Percentiles rank a stretch among this genome's conserved stretches.
Evolutionary conservation across 2,113 vertebrate species (phyloP).

Genomic region (Ornithorhynchus anatinus): DNA sequence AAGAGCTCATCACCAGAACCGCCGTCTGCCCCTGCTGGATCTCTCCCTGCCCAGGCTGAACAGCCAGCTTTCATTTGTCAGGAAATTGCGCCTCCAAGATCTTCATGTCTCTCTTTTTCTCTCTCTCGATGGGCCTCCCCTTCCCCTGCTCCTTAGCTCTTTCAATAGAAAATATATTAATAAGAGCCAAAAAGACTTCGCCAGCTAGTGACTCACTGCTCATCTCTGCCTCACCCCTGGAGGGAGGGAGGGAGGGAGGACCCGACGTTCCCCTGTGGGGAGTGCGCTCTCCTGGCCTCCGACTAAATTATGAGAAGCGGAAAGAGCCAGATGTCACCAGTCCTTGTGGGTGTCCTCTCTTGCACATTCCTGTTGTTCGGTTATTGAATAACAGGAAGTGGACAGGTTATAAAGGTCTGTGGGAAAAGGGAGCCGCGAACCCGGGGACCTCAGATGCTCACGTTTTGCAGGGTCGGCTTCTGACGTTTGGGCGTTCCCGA

Average conservation of each 20-base stretch:
- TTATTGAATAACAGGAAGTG: no score
- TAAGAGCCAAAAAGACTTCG: background rate
- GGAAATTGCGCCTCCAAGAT: conserved; percentile 24
- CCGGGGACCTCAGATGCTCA: no score
- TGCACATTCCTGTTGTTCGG: no score
- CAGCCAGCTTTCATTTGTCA: conserved; percentile 19
- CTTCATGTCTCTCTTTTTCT: conserved; percentile 4
- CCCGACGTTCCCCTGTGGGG: conserved; percentile 4
- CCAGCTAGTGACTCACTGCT: conserved; percentile 23
- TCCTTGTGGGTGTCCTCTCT: background rate
- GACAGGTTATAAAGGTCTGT: no score
- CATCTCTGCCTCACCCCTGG: background rate
- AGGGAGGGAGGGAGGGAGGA: background rate
- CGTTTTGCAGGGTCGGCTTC: no score
- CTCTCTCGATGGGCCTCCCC: conserved; percentile 8
- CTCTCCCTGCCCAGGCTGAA: no score
- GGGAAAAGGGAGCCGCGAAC: no score
- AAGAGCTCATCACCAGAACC: conserved; percentile 22
- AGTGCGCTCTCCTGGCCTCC: background rate
- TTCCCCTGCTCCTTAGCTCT: no score
- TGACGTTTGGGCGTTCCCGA: no score
- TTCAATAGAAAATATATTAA: conserved; percentile 19
- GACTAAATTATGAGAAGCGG: no score
- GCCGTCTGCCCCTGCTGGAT: background rate
- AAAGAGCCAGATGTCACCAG: background rate